phyloP scores from a whole-genome alignment of 2,113 vertebrate species.

The Casuarius casuarius region DNA sequence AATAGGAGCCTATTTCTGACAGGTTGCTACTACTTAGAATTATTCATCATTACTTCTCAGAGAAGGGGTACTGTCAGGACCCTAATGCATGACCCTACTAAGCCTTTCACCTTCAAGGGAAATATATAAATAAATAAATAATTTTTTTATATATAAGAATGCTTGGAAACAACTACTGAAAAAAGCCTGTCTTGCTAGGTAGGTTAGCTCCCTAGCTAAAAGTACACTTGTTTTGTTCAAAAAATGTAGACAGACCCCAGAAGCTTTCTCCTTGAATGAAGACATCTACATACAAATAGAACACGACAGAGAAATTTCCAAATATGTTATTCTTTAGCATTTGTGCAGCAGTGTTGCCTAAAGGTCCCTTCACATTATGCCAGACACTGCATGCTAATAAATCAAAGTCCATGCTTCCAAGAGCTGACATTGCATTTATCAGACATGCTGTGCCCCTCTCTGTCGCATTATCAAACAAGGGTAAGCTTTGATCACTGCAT shows the following conservation, averaged over 20 bases:
- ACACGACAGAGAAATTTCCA: background rate
- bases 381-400: background rate
- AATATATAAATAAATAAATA: background rate
- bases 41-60: background rate
- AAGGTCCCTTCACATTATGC: background rate
- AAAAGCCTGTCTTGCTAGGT: background rate
- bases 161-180: background rate
- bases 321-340: background rate
- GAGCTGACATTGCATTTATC: background rate
- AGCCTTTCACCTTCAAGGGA: background rate
- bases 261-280: background rate
- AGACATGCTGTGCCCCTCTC: background rate
- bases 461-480: background rate
- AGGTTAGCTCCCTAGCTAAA: background rate
- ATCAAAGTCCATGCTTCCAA: background rate
- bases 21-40: background rate
- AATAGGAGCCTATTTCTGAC: background rate
- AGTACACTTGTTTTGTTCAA: background rate
- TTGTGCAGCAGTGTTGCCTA: background rate
- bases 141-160: background rate
- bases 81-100: background rate
- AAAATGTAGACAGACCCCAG: background rate
- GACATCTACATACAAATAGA: background rate
- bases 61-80: background rate
- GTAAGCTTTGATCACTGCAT: background rate